Evolutionary conservation across 2,113 vertebrate genomes (phyloP).

Genomic region (Litocranius walleri): DNA sequence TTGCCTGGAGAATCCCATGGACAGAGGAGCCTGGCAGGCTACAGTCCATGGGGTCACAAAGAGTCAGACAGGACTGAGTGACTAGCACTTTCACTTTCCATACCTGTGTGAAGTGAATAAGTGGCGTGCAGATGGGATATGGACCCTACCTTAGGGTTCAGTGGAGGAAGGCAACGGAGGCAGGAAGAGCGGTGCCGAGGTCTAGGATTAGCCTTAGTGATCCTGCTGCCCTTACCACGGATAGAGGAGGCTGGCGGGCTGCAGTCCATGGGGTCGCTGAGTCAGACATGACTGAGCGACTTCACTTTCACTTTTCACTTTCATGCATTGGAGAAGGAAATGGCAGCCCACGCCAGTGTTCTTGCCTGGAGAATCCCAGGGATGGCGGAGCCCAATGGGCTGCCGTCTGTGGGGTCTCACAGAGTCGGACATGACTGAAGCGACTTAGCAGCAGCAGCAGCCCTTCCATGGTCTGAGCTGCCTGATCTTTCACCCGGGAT

Average conservation of each 20-base stretch:
- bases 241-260: too few relatives aligned
- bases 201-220: background rate
- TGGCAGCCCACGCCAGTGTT: too few relatives aligned
- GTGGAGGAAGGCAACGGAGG: background rate
- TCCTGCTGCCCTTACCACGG: fast-evolving
- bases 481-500: background rate
- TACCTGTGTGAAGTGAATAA: background rate
- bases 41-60: background rate
- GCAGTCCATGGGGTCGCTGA: too few relatives aligned
- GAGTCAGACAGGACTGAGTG: background rate
- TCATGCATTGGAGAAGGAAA: too few relatives aligned
- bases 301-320: too few relatives aligned
- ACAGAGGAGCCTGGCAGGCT: background rate
- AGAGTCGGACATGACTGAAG: too few relatives aligned
- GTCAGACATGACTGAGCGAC: too few relatives aligned
- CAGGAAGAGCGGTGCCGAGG: background rate
- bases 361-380: too few relatives aligned
- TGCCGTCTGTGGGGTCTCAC: too few relatives aligned
- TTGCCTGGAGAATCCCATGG: background rate
- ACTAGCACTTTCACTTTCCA: background rate
- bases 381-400: too few relatives aligned
- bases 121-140: background rate
- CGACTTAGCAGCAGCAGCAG: too few relatives aligned
- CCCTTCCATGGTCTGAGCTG: background rate
- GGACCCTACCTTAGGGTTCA: background rate